Percentiles rank a stretch among this genome's conserved stretches.
phyloP scores from a whole-genome alignment of 2,888 invertebrate genomes.

The Drosophila atripex region DNA sequence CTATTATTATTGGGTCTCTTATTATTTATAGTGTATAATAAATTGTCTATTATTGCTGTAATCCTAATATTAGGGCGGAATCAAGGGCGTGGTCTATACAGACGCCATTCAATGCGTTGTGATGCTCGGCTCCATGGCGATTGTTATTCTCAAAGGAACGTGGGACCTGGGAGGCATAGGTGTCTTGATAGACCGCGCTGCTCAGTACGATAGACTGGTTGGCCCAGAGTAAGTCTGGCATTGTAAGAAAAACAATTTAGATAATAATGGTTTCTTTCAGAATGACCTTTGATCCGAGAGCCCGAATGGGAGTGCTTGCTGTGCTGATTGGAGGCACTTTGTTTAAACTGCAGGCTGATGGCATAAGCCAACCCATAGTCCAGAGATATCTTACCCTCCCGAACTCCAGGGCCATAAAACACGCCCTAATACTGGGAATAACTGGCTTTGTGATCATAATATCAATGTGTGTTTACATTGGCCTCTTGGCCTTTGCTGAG shows the following conservation, averaged over 20 bases:
- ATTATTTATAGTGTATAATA: too few relatives aligned
- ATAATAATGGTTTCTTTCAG: slow-evolving; percentile 85
- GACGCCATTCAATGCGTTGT: slow-evolving; percentile 90
- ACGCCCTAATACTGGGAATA: slow-evolving; percentile 88
- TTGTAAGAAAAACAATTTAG: neutral
- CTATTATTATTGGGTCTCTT: too few relatives aligned
- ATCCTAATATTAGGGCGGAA: slow-evolving; percentile 86
- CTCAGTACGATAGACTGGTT: slow-evolving; percentile 88
- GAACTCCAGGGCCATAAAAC: slow-evolving; percentile 87
- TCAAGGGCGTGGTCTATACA: slow-evolving; percentile 92
- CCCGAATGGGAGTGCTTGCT: slow-evolving; percentile 91
- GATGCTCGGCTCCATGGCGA: slow-evolving; percentile 89
- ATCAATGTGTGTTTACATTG: slow-evolving; percentile 88
- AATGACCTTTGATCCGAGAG: slow-evolving; percentile 90
- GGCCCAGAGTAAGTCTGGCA: slow-evolving; percentile 86
- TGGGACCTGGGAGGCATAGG: slow-evolving; percentile 88
- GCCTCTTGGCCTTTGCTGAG: slow-evolving; percentile 89
- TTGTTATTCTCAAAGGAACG: slow-evolving; percentile 90
- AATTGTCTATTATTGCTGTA: neutral
- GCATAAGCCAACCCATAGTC: slow-evolving; percentile 92
- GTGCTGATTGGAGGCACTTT: slow-evolving; percentile 89
- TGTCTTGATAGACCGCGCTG: slow-evolving; percentile 87
- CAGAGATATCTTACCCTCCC: slow-evolving; percentile 92
- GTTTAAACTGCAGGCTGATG: slow-evolving; percentile 89
- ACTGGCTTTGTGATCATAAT: slow-evolving; percentile 87